Evolutionary conservation across 2,113 vertebrate species (phyloP), one percentile per base, ranked within the genome.

Genomic region (Pollimyrus isidori): DNA sequence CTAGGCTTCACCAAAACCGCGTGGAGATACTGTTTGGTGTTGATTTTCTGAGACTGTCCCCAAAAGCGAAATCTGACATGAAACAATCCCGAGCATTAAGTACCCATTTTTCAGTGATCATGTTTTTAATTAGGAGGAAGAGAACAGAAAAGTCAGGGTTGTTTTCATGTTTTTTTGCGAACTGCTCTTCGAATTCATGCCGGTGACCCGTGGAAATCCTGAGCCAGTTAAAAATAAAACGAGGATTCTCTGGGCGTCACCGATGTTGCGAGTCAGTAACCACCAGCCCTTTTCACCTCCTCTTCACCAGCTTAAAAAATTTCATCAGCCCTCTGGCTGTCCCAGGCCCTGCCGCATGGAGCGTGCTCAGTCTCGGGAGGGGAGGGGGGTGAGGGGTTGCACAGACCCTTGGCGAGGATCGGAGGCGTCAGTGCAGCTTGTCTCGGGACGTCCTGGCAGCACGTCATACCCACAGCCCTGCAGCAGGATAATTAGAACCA

Each of bases 391-490:
- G n/a, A n/a, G 45, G 45, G 45, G 35, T 35, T 35, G 35, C 35
- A 35, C 35, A 35, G 80, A 65, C 1, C 62, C 93, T 94, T 95
- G 95, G 92, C 94, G 87, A 93, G 95, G 94, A 95, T 95, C 91
- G 0, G 39, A 95, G 96, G 96, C 95, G 95, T 96, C 96, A 96
- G 95, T 21, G 53, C 93, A 89, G 93, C 93, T 94, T 93, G 95
- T 94, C 92, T 13, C 0, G 95, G 95, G 95, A 95, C 94, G 39
- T 92, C 90, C 95, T 95, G 95, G 94, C 95, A 95, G 76, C 48
- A 3, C 42, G 86, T 93, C 94, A 87, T 93, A 91, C 92, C 95
- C 93, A 93, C 95, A 95, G 91, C 69, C 90, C 93, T 94, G 94
- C 94, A 93, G 95, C 93, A 92, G 39, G 89, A 91, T 90, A 92